Evolutionary conservation across 2,888 invertebrate genomes (phyloP), one percentile per base, ranked within the genome.

Genomic region (Ennomos erosarius): DNA sequence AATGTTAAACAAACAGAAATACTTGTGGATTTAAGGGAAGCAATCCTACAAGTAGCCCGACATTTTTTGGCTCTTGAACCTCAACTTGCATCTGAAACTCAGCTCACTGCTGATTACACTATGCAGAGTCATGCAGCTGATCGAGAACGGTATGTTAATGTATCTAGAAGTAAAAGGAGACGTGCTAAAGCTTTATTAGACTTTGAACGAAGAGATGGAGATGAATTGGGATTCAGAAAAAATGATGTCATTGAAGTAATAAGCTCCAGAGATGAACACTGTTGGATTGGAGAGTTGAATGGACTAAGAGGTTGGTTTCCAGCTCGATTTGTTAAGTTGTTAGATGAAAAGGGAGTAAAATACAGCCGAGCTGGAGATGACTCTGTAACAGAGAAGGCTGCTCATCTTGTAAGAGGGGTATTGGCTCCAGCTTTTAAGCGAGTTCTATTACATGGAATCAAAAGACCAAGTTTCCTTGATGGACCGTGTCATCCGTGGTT

Each of bases 1-100:
- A 99, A 99, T 92, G 98, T 99, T 51, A 96, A 97, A 64, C 99
- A 99, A 92, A 99, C 99, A 73, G 99, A 99, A 93, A 96, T 99
- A 76, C 93, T 99, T 68, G 99, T 99, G n/a, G 99, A 99, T 91
- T 93, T 99, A 52, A 94, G 99, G 70, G 99, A 99, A 91, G 97
- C 99, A 35, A 98, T 99, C 71, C 92, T 99, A 54, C 99, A 94
- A 93, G 95, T 95, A 46, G 98, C 98, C 16, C 94, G 99, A 35
- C 99, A 99, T 90, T 99, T 99, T 87, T 95, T 99, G 68, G 96
- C 98, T 59, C 94, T 98, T 42, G 99, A 99, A 90, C 97, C 98
- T 37, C 97, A 97, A 88, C 87, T 97, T 68, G 93, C 93, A 50
- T 96, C 96, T 60, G 96, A 97, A 77, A 96, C 96, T 55, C 94